A percentile compares a stretch with the other conserved stretches of the same genome.
Conservation (phyloP, 1,140 invertebrate genomes). For the Leguminivora glycinivorella region DNA sequence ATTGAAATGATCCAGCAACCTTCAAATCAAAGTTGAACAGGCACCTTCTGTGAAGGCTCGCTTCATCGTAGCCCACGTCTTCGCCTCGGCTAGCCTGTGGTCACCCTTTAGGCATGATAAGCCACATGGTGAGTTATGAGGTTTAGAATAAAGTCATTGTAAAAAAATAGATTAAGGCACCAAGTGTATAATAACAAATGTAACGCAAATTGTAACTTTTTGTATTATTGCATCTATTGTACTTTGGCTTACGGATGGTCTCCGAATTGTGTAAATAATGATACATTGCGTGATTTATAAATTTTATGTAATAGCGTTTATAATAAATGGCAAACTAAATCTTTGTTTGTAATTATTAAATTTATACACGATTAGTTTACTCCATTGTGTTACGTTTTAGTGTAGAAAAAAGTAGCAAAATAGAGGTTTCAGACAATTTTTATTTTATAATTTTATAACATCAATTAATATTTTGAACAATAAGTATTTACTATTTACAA, state of each 20-base stretch:
- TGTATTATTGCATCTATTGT: not conserved
- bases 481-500: constrained; percentile 52
- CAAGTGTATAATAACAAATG: constrained; percentile 8
- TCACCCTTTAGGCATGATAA: too few relatives aligned
- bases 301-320: constrained; percentile 58
- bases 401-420: not conserved
- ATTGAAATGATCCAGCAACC: too few relatives aligned
- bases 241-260: not conserved
- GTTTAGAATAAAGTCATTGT: not conserved
- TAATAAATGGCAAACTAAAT: constrained; percentile 46
- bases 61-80: too few relatives aligned
- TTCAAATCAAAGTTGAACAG: too few relatives aligned
- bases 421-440: not conserved
- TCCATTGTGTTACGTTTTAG: too few relatives aligned
- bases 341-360: not conserved
- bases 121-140: not conserved
- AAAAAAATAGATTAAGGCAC: constrained; percentile 1
- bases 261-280: constrained; percentile 8
- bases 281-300: constrained; percentile 43
- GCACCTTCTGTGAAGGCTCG: too few relatives aligned
- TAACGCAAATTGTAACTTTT: constrained; percentile 11
- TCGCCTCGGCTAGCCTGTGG: too few relatives aligned
- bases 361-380: too few relatives aligned
- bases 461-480: constrained; percentile 39
- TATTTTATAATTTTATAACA: constrained; percentile 42